Evolutionary conservation across 2,113 vertebrate genomes (phyloP).

Genomic region (Manacus vitellinus): DNA sequence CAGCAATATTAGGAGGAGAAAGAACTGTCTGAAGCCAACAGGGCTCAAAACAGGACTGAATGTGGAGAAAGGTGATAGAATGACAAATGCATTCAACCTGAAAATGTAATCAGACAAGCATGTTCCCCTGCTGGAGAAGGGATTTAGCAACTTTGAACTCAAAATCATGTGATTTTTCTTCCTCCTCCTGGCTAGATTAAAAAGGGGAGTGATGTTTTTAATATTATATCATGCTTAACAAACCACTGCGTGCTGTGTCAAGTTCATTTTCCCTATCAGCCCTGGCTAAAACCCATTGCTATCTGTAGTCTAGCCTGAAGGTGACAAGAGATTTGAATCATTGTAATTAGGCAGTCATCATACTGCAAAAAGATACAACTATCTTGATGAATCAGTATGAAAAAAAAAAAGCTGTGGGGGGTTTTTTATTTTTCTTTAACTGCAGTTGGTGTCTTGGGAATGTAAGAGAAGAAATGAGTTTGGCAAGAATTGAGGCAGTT

Average conservation of each 20-base stretch:
- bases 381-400: background rate
- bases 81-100: conserved; percentile 43
- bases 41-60: background rate
- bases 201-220: conserved; percentile 40
- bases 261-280: conserved; percentile 51
- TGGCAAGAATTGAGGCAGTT: background rate
- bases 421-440: background rate
- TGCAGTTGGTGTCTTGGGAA: background rate
- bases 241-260: conserved; percentile 56
- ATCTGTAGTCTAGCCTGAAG: conserved; percentile 62
- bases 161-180: conserved; percentile 55
- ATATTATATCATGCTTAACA: conserved; percentile 54
- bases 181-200: conserved; percentile 45
- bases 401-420: background rate
- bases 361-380: conserved; percentile 49
- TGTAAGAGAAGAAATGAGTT: background rate
- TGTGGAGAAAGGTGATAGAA: conserved; percentile 19
- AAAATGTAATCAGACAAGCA: conserved; percentile 58
- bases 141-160: conserved; percentile 66
- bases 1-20: background rate
- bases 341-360: conserved; percentile 63
- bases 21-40: background rate
- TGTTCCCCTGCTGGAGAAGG: conserved; percentile 36
- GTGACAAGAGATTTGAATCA: conserved; percentile 66
- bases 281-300: conserved; percentile 46